Conservation (phyloP, 2,888 invertebrate species). For the Ischnus inquisitorius region DNA sequence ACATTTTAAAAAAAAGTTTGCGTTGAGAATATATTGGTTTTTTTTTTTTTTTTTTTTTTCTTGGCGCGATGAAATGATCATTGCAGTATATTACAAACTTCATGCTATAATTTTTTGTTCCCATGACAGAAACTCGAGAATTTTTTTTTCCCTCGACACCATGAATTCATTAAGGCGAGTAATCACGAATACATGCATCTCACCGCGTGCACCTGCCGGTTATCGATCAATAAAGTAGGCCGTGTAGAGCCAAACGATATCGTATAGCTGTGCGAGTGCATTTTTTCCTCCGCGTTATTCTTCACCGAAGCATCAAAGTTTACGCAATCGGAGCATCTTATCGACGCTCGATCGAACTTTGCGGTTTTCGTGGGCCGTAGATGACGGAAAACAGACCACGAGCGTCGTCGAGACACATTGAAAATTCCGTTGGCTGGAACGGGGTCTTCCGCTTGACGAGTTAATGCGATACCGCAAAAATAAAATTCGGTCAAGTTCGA, state of each 20-base stretch:
- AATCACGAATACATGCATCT: conserved; percentile 44
- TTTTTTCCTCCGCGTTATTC: conserved; percentile 54
- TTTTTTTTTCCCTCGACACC: too few relatives aligned
- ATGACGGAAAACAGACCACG: background rate
- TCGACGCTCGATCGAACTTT: conserved; percentile 74
- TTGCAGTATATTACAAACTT: background rate
- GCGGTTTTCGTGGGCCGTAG: conserved; percentile 55
- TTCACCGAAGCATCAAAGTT: conserved; percentile 56
- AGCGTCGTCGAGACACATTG: conserved; percentile 50
- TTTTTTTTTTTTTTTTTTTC: conserved; percentile 12
- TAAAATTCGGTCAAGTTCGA: conserved; percentile 71
- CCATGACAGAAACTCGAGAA: too few relatives aligned
- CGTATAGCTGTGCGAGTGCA: conserved; percentile 46
- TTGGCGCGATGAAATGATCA: background rate
- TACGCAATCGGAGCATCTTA: conserved; percentile 57
- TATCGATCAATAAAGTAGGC: background rate
- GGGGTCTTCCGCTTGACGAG: conserved; percentile 42
- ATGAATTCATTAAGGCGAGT: too few relatives aligned
- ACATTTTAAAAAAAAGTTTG: background rate
- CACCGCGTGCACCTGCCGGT: conserved; percentile 52
- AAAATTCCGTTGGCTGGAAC: conserved; percentile 15
- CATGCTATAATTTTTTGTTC: conserved; percentile 59
- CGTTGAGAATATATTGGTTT: too few relatives aligned
- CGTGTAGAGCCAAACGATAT: background rate
- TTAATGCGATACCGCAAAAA: conserved; percentile 29